Conservation (phyloP, 2,113 vertebrate species). For the Scytalopus superciliaris region DNA sequence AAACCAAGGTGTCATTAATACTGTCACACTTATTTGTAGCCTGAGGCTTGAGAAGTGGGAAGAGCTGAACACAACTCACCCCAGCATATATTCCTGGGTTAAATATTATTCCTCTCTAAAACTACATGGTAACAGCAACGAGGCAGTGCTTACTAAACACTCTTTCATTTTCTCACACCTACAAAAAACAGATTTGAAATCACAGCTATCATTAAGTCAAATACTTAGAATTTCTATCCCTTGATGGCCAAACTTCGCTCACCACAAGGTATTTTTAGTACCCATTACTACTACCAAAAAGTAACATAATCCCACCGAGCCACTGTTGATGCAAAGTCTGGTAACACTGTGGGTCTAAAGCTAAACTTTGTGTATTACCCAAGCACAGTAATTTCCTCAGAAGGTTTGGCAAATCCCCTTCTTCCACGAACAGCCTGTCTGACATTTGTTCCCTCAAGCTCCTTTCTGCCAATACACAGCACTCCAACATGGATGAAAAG, state of each 20-base stretch:
- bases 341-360: not conserved
- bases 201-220: not conserved
- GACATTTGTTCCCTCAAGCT: not conserved
- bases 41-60: not conserved
- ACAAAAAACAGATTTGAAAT: not conserved
- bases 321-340: not conserved
- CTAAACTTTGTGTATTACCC: not conserved
- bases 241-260: not conserved
- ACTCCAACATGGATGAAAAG: not conserved
- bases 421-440: not conserved
- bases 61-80: not conserved
- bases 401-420: not conserved
- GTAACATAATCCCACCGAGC: not conserved
- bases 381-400: not conserved
- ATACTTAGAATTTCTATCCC: not conserved
- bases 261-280: not conserved
- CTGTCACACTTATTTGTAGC: not conserved
- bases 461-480: not conserved
- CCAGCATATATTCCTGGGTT: not conserved
- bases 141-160: not conserved
- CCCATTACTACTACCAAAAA: not conserved
- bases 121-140: not conserved
- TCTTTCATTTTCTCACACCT: not conserved
- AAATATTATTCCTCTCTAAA: not conserved
- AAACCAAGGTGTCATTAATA: not conserved